These are phyloP conservation scores for Phasia obesa DNA, from an alignment of 2,888 invertebrate species.

Conservation along the genomic window DNA sequence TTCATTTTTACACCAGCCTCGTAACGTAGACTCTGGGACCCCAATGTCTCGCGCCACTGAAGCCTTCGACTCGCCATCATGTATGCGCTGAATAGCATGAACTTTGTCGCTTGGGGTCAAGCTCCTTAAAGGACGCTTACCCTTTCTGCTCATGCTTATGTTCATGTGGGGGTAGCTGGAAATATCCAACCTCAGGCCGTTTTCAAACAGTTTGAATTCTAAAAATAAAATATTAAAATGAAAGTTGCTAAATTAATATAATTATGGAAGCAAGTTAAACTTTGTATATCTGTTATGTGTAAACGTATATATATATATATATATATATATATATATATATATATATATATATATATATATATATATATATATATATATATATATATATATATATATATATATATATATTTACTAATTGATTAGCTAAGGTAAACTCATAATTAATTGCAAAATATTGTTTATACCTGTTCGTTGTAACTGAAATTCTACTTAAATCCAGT, in stretches of 20 bases:
- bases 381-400: background rate
- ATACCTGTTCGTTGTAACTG: conserved; percentile 1
- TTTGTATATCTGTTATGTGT: too few relatives aligned
- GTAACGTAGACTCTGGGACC: conserved; percentile 92
- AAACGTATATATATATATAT: background rate
- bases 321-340: background rate
- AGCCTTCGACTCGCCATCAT: conserved; percentile 93
- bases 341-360: too few relatives aligned
- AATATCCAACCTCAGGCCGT: conserved; percentile 82
- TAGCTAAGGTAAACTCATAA: background rate
- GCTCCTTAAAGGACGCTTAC: conserved; percentile 90
- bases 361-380: background rate
- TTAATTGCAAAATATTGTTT: background rate
- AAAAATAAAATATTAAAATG: conserved; percentile 69
- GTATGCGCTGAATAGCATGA: conserved; percentile 91
- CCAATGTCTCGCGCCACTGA: conserved; percentile 93
- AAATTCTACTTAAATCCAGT: background rate
- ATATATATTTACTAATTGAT: conserved; percentile 8
- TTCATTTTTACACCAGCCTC: conserved; percentile 95
- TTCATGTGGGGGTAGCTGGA: conserved; percentile 82
- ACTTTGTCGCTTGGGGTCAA: conserved; percentile 91
- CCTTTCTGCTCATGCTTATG: conserved; percentile 86
- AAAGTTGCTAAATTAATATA: background rate
- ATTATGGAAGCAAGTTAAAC: too few relatives aligned
- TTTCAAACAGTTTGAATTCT: conserved; percentile 81